Evolutionary conservation across 2,888 invertebrate species (phyloP).

Genomic region (Esperia sulphurella): DNA sequence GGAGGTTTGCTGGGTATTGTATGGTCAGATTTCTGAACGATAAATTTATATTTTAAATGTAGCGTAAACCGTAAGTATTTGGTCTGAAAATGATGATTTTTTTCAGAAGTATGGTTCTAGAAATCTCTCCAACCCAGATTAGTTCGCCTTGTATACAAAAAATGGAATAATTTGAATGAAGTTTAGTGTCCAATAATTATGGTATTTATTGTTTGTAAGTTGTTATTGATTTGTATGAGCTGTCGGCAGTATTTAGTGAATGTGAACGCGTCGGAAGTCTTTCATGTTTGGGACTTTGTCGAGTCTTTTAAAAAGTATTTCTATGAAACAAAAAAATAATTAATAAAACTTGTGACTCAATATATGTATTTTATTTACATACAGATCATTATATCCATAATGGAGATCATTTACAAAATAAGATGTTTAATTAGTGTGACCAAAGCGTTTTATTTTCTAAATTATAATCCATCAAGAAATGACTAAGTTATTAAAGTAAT

Average conservation of each 20-base stretch:
- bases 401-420: too few species aligned
- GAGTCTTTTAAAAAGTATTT: slow-evolving; percentile 77
- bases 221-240: slow-evolving; percentile 69
- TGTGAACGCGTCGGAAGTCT: slow-evolving; percentile 64
- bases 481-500: too few species aligned
- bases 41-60: not conserved
- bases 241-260: slow-evolving; percentile 67
- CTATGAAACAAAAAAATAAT: slow-evolving; percentile 67
- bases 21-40: slow-evolving; percentile 5
- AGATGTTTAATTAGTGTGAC: too few species aligned
- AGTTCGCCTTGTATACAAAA: slow-evolving; percentile 42
- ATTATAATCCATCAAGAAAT: too few species aligned
- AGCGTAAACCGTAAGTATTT: not conserved
- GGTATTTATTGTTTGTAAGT: slow-evolving; percentile 74
- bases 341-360: slow-evolving; percentile 68
- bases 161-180: slow-evolving; percentile 66
- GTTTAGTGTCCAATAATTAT: slow-evolving; percentile 58
- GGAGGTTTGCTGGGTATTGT: slow-evolving; percentile 20
- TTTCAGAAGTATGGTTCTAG: slow-evolving; percentile 1
- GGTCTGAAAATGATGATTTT: not conserved
- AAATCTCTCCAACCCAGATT: slow-evolving; percentile 20
- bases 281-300: slow-evolving; percentile 75
- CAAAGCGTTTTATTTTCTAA: too few species aligned
- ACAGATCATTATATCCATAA: not conserved
- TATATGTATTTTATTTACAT: slow-evolving; percentile 45